Evolutionary conservation across 2,888 invertebrate genomes (phyloP), one percentile per base, ranked within the genome.

Genomic region (Heliconius erato): DNA sequence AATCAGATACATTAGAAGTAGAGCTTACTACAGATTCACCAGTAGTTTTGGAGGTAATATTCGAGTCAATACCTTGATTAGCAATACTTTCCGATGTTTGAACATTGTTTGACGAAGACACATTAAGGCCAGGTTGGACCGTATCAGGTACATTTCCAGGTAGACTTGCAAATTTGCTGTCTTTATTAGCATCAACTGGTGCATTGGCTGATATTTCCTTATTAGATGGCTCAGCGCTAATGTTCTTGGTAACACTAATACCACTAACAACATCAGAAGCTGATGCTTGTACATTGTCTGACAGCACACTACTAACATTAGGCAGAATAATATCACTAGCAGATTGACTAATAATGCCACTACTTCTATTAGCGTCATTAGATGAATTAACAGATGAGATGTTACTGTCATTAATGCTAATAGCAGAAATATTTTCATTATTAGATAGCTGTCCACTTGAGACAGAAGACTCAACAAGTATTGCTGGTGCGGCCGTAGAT

Each of bases 1-100:
- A 44, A 71, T 71, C 71, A 23, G 40, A 71, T 40, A n/a, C n/a
- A 40, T 40, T 71, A 40, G 71, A 71, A 71, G 5, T 40, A n/a
- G 26, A n/a, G 44, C 26, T 26, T 72, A 44, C n/a, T n/a, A 3
- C 26, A 16, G 44, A 16, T 9, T 44, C 19, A 9, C 16, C 44
- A 3, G 16, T 26, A 44, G 1, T 26, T 26, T 44, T 44, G n/a
- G 69, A 69, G 40, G 23, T 40, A 12, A 23, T 69, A 32, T 23
- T 71, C 5, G 71, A 26, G 26, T 40, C 35, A 40, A 35, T 23
- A 11, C n/a, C 26, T 44, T n/a, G 6, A 71, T 71, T 44, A 44
- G 71, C 44, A 26, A 49, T 26, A 72, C 7, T 49, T 72, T 72
- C 26, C 26, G 44, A 49, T 72, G n/a, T 26, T 72, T 72, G 44